Evolutionary conservation across 2,113 vertebrate species (phyloP).

Genomic region (Patagioenas fasciata): DNA sequence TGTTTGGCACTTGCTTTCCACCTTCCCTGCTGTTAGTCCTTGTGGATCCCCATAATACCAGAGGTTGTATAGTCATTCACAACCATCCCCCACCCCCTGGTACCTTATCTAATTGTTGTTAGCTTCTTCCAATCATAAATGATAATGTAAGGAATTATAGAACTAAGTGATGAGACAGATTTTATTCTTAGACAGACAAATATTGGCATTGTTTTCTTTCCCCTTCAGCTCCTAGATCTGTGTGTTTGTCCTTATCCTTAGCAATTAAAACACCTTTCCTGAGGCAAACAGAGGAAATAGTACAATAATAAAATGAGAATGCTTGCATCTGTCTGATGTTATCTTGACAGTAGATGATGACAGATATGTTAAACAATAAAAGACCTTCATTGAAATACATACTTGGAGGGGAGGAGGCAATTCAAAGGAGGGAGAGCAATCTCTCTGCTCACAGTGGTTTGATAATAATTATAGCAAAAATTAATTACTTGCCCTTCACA

Average conservation of each 20-base stretch:
- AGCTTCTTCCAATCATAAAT: neutral
- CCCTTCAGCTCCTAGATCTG: neutral
- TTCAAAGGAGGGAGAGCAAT: neutral
- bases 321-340: neutral
- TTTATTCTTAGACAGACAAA: neutral
- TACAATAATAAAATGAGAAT: constrained; percentile 4
- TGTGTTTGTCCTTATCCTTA: neutral
- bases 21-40: neutral
- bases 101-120: neutral
- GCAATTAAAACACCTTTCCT: neutral
- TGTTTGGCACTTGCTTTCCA: neutral
- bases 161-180: neutral
- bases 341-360: constrained; percentile 27
- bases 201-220: neutral
- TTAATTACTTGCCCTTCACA: constrained; percentile 39
- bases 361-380: constrained; percentile 31
- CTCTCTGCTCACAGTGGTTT: neutral
- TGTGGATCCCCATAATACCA: neutral
- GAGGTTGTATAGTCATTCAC: neutral
- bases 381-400: neutral
- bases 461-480: constrained; percentile 20
- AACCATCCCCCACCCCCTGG: neutral
- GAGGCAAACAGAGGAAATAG: neutral
- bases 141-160: neutral
- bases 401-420: neutral